Evolutionary conservation across 2,888 invertebrate species (phyloP).

Genomic region (Sminthurinus aureus): DNA sequence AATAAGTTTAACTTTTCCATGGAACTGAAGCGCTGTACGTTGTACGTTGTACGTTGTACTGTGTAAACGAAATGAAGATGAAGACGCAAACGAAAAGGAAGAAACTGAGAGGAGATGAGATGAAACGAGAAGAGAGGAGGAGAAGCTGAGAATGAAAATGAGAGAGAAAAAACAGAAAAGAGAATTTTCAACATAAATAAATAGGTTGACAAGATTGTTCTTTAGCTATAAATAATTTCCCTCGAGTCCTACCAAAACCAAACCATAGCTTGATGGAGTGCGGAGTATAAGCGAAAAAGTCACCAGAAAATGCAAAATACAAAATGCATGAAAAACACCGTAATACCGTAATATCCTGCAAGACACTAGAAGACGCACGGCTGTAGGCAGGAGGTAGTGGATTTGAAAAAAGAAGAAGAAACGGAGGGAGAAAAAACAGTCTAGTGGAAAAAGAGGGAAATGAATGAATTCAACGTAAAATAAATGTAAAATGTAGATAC

Average conservation of each 20-base stretch:
- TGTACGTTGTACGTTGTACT: no score
- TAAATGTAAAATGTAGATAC: constrained; percentile 11
- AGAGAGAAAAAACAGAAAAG: background rate
- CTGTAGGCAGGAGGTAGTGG: background rate
- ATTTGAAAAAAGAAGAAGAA: background rate
- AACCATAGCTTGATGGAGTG: background rate
- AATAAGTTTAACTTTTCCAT: background rate
- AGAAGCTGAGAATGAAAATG: background rate
- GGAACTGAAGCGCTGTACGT: background rate
- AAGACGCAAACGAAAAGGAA: background rate
- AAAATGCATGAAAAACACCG: no score
- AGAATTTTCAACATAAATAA: constrained; percentile 33
- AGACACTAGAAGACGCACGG: no score
- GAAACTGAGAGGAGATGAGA: background rate
- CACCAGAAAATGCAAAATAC: no score
- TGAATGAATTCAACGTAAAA: background rate
- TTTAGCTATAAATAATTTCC: constrained; percentile 42
- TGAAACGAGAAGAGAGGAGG: background rate
- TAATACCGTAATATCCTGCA: no score
- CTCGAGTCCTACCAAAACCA: constrained; percentile 11
- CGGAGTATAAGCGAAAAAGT: background rate
- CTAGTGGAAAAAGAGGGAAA: background rate
- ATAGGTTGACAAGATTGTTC: constrained; percentile 38
- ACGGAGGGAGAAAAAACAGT: no score
- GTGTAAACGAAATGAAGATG: no score